Base-by-base conservation (phyloP, 2,888 invertebrate species). In the Parapristionchus giblindavisi region DNA sequence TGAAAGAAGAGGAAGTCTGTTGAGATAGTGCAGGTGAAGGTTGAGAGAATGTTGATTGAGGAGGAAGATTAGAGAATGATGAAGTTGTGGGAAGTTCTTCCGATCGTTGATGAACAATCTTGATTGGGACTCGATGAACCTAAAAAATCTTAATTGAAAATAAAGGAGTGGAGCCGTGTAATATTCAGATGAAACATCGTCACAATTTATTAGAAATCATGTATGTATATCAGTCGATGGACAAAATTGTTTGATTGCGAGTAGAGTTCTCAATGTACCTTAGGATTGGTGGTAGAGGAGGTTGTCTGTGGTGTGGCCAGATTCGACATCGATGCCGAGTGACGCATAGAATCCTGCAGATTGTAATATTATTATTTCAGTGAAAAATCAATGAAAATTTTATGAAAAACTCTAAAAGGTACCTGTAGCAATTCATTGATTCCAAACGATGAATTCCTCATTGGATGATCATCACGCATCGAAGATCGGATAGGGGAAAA, bases 261-360 rank as follows among this genome's bases (percentile, higher is more conserved):
- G n/a, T n/a, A n/a, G n/a, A n/a, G n/a, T n/a, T n/a, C n/a, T n/a
- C n/a, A n/a, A n/a, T n/a, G 8, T 56, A 56, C 70, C 70, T 71
- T 71, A 6, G 70, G 70, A 3, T 54, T 38, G 34, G 27, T 24
- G 8, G 32, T 32, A 24, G 65, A n/a, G 1, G 51, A 1, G 32
- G 66, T 32, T 8, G 51, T 48, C n/a, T n/a, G 63, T 2, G 61
- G 60, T 17, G 27, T 21, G 56, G 24, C 38, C 38, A 71, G 40
- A n/a, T 71, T 71, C 29, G 70, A 71, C 56, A 71, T 38, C 3
- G 70, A 71, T 3, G 70, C 54, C n/a, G 56, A 71, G n/a, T 71
- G 70, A 3, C 48, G n/a, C 56, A 71, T 11, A 14, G 56, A 14
- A 21, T 56, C 70, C 56, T 71, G 56, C 3, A 71, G 29, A 6